These are phyloP conservation scores for Andricus quercusramuli DNA, from an alignment of 2,888 invertebrate genomes.

Conservation along the genomic window DNA sequence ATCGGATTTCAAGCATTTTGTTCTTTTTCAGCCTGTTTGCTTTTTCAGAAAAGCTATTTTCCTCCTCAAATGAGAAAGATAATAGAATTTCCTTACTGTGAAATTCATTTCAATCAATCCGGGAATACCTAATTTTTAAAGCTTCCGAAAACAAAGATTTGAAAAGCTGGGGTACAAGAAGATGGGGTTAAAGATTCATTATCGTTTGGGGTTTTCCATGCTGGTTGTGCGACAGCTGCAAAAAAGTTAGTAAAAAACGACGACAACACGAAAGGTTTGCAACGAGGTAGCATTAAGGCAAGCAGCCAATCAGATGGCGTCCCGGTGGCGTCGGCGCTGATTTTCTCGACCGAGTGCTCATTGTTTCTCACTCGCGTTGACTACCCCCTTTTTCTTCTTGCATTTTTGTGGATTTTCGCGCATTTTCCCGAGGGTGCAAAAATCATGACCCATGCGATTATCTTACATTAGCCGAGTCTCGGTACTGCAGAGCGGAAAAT, in stretches of 20 bases:
- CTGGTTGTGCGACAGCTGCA: constrained; percentile 6
- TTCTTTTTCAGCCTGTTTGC: not conserved
- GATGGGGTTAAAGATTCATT: constrained; percentile 27
- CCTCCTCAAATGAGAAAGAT: not conserved
- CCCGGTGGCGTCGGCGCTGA: constrained; percentile 30
- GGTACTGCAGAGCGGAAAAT: constrained; percentile 40
- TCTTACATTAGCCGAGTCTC: constrained; percentile 53
- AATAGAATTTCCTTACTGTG: not conserved
- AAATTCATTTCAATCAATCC: not conserved
- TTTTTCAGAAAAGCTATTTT: not conserved
- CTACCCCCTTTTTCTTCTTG: constrained; percentile 42
- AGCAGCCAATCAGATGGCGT: constrained; percentile 46
- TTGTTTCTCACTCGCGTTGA: constrained; percentile 45
- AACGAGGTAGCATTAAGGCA: constrained; percentile 24
- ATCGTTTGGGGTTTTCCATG: constrained; percentile 3
- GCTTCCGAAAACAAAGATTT: not conserved
- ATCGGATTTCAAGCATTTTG: not conserved
- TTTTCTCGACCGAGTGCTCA: constrained; percentile 32
- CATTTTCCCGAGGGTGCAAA: constrained; percentile 43
- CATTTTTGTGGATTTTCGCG: constrained; percentile 33
- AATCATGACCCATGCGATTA: constrained; percentile 51
- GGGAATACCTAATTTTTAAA: constrained; percentile 5
- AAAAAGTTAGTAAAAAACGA: constrained; percentile 1
- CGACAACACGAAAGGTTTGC: not conserved
- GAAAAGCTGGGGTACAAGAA: not conserved